Evolutionary conservation across 37 sponge, comb jelly and placozoan species (phyloP), one percentile per base, ranked within the genome.

Genomic region (Ephydatia muelleri): DNA sequence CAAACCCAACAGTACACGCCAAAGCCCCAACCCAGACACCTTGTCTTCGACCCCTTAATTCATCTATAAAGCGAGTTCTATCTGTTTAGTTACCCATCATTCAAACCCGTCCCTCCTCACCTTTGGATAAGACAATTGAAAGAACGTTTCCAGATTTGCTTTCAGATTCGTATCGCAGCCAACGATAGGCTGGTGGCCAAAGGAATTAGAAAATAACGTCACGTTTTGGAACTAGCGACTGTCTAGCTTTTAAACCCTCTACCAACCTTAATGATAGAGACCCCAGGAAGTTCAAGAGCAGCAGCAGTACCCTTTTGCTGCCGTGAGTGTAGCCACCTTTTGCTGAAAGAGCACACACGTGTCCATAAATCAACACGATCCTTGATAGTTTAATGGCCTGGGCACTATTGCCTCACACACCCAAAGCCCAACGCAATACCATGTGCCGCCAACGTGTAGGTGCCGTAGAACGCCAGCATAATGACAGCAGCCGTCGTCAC

Each of bases 171-270:
- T 67, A 73, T 94, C 93, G 40, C 28, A 75, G 8, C 95, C 95
- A 39, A 87, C 73, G 37, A 94, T 67, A 14, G 95, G 95, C 95
- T 94, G 37, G 12, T 70, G n/a, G n/a, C n/a, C n/a, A n/a, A n/a
- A n/a, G n/a, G n/a, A n/a, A n/a, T n/a, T n/a, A n/a, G n/a, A n/a
- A n/a, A n/a, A n/a, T n/a, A n/a, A n/a, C n/a, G n/a, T n/a, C n/a
- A n/a, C n/a, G n/a, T n/a, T n/a, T n/a, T n/a, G n/a, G n/a, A n/a
- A n/a, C n/a, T n/a, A n/a, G n/a, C n/a, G n/a, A n/a, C n/a, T n/a
- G n/a, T n/a, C n/a, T n/a, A n/a, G n/a, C n/a, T n/a, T n/a, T n/a
- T n/a, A n/a, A n/a, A n/a, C n/a, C n/a, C n/a, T 71, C 6, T 11
- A 37, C 49, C 26, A 57, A 78, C 80, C 80, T 79, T 79, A 29